These are phyloP conservation scores for Tor tambroides DNA, from an alignment of 2,113 vertebrate species.

Conservation along the genomic window DNA sequence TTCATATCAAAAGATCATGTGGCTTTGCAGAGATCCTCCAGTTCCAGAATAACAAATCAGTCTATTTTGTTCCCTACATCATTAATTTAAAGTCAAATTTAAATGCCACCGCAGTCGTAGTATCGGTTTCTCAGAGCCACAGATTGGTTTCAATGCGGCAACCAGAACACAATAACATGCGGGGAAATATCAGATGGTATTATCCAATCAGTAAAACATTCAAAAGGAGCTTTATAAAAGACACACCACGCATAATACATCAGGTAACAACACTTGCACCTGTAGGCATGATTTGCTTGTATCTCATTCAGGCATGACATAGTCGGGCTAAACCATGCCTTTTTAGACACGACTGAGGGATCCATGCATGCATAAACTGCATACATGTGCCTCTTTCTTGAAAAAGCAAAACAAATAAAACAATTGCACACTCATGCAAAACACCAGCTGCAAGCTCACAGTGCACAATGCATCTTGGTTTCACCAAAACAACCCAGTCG, in stretches of 20 bases:
- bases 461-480: constrained; percentile 66
- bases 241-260: neutral
- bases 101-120: constrained; percentile 59
- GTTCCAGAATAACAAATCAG: constrained; percentile 70
- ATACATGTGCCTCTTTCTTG: constrained; percentile 64
- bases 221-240: constrained; percentile 8
- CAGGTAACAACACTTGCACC: neutral
- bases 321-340: constrained; percentile 45
- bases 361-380: constrained; percentile 65
- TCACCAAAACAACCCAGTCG: constrained; percentile 62
- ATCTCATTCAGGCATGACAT: constrained; percentile 34
- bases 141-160: constrained; percentile 63
- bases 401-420: constrained; percentile 55
- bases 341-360: constrained; percentile 40
- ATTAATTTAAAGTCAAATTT: constrained; percentile 77
- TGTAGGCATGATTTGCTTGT: constrained; percentile 30
- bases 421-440: constrained; percentile 79
- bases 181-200: constrained; percentile 6
- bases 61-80: constrained; percentile 75
- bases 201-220: constrained; percentile 23
- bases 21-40: constrained; percentile 48
- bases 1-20: constrained; percentile 67
- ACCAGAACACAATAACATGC: constrained; percentile 50
- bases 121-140: constrained; percentile 65
- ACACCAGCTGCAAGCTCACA: constrained; percentile 75